phyloP scores from a whole-genome alignment of 2,888 invertebrate genomes.

The Mythimna lalbum region DNA sequence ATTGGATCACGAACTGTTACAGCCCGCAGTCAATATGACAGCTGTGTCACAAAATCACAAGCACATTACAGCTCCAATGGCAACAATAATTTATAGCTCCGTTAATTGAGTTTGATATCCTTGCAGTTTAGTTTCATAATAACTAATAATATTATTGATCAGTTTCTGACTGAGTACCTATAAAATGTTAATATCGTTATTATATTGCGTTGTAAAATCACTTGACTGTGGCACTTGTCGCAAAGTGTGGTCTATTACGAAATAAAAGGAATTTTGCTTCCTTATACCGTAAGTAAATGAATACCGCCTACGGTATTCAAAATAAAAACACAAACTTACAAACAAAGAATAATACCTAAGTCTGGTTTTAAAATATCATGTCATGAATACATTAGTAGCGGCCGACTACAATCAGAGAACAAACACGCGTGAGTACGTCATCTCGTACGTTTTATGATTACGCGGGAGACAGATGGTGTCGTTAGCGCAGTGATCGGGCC shows the following conservation, averaged over 20 bases:
- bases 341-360: conserved; percentile 5
- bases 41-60: conserved; percentile 43
- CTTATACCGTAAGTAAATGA: too few relatives aligned
- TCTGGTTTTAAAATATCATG: conserved; percentile 17
- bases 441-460: conserved; percentile 59
- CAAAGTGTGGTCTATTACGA: conserved; percentile 3
- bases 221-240: conserved; percentile 18
- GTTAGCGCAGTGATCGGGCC: conserved; percentile 50
- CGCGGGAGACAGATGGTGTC: conserved; percentile 52
- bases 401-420: conserved; percentile 45
- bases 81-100: conserved; percentile 59
- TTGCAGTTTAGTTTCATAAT: conserved; percentile 49
- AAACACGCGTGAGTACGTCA: conserved; percentile 50
- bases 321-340: not conserved
- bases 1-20: conserved; percentile 15
- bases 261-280: conserved; percentile 5
- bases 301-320: not conserved
- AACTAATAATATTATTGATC: conserved; percentile 41
- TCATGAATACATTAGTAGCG: conserved; percentile 33
- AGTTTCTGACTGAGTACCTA: conserved; percentile 20
- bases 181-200: conserved; percentile 33
- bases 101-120: conserved; percentile 63
- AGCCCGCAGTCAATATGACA: conserved; percentile 29
- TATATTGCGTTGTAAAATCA: conserved; percentile 16
- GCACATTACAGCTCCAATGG: conserved; percentile 33